phyloP scores from a whole-genome alignment of 2,113 vertebrate species.

The Pipa parva region DNA sequence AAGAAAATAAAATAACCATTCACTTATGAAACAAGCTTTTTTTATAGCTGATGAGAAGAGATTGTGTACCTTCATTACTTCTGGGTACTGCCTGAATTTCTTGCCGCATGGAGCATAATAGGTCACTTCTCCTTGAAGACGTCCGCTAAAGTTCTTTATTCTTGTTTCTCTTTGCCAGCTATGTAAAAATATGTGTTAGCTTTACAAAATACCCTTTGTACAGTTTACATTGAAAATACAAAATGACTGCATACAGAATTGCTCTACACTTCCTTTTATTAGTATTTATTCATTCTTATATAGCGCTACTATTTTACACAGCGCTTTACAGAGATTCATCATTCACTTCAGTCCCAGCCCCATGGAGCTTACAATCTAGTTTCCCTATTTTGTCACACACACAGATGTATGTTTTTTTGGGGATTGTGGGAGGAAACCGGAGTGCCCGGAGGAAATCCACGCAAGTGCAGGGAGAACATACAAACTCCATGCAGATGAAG shows the following conservation, averaged over 20 bases:
- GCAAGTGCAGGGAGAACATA: too few species aligned
- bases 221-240: not conserved
- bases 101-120: constrained; percentile 95
- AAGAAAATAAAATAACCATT: not conserved
- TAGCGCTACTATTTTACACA: too few species aligned
- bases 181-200: constrained; percentile 48
- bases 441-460: too few species aligned
- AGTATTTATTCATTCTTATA: too few species aligned
- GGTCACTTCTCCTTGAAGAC: constrained; percentile 84
- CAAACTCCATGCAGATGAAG: too few species aligned
- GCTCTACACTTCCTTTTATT: too few species aligned
- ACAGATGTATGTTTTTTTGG: too few species aligned
- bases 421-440: too few species aligned
- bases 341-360: too few species aligned
- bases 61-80: constrained; percentile 84
- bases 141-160: constrained; percentile 77
- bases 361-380: too few species aligned
- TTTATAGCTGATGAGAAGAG: not conserved
- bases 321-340: too few species aligned
- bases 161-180: constrained; percentile 95
- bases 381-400: too few species aligned
- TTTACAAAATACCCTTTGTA: constrained; percentile 37
- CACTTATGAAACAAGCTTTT: not conserved
- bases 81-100: constrained; percentile 90
- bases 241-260: not conserved